Conservation (phyloP, 2,113 vertebrate genomes). For the Corythoichthys intestinalis region DNA sequence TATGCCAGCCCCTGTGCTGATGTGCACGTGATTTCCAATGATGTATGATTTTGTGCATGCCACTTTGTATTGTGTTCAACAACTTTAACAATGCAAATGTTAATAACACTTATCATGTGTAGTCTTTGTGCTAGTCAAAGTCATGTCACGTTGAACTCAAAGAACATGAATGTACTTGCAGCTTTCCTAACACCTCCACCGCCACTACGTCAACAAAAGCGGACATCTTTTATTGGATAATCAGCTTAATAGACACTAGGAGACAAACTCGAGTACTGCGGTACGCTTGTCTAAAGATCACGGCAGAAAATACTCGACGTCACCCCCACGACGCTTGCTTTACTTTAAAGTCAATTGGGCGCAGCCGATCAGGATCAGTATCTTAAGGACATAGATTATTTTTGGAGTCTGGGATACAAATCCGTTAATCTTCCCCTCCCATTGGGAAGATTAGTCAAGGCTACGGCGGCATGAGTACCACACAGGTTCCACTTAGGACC, state of each 20-base stretch:
- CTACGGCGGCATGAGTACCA: slow-evolving; percentile 4
- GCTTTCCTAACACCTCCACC: neutral
- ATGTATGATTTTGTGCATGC: too few relatives aligned
- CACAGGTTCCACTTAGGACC: neutral
- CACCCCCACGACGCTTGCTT: neutral
- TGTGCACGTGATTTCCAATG: too few relatives aligned
- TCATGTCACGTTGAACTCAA: neutral
- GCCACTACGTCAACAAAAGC: slow-evolving; percentile 9
- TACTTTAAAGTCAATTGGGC: neutral
- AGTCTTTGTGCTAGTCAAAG: neutral
- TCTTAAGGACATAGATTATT: slow-evolving; percentile 12
- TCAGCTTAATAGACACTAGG: slow-evolving; percentile 10
- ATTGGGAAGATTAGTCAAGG: slow-evolving; percentile 16
- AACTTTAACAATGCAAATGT: neutral
- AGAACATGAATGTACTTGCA: neutral
- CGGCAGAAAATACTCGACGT: slow-evolving; percentile 1
- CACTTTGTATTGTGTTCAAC: neutral
- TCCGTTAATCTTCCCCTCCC: slow-evolving; percentile 25
- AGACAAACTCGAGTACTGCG: neutral
- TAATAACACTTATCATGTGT: neutral
- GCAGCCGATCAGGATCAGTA: slow-evolving; percentile 21
- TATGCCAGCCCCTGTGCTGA: too few relatives aligned
- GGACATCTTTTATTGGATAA: slow-evolving; percentile 37
- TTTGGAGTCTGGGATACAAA: slow-evolving; percentile 8
- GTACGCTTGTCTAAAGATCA: slow-evolving; percentile 1